Evolutionary conservation across 2,888 invertebrate species (phyloP).

Genomic region (Mesorhabditis belari): DNA sequence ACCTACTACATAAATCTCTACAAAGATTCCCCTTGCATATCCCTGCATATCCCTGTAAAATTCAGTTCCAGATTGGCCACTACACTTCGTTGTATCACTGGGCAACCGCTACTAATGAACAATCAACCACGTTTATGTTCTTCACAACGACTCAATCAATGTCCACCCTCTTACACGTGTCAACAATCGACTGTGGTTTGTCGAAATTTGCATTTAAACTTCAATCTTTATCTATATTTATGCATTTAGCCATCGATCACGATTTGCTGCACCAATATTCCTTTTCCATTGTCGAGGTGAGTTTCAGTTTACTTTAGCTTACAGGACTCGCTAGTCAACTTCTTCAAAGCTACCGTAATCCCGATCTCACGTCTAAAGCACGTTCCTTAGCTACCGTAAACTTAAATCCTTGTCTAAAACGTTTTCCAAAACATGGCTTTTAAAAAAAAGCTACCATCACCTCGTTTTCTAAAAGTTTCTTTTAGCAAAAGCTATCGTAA

Average conservation of each 20-base stretch:
- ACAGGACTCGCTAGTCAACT: no score
- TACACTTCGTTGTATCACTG: constrained; percentile 28
- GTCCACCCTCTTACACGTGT: constrained; percentile 41
- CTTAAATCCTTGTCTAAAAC: no score
- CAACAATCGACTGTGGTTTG: constrained; percentile 39
- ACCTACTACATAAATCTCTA: no score
- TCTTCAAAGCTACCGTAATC: no score
- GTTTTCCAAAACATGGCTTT: no score
- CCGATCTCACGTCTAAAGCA: no score
- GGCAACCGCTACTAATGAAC: constrained; percentile 24
- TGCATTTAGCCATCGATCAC: constrained; percentile 29
- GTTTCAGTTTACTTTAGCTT: not conserved
- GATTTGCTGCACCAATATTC: constrained; percentile 20
- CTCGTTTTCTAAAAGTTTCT: no score
- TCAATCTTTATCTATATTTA: not conserved
- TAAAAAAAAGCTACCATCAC: no score
- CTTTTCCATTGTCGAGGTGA: not conserved
- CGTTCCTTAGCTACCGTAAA: no score
- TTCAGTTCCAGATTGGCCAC: constrained; percentile 46
- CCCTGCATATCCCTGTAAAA: no score
- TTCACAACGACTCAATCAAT: constrained; percentile 24
- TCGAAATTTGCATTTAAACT: constrained; percentile 25
- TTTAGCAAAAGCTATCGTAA: no score
- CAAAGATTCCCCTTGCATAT: no score
- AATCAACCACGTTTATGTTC: constrained; percentile 28